Evolutionary conservation across 2,888 invertebrate genomes (phyloP), one percentile per base, ranked within the genome.

Genomic region (Synergus japonicus): DNA sequence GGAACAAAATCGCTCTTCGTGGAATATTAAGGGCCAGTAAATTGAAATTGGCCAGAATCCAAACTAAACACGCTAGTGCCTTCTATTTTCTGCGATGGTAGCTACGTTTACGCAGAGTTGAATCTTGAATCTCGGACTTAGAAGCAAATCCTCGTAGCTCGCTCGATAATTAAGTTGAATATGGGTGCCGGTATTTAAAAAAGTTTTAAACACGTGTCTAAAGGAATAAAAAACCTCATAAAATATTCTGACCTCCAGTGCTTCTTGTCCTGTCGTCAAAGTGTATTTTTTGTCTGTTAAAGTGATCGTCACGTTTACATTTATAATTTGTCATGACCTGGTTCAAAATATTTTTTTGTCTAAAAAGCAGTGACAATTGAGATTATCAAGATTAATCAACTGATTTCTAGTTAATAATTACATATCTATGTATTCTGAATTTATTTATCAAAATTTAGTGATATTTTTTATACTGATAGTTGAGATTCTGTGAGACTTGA

Each of bases 41-140:
- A 85, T 85, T 81, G 79, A 83, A 84, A 86, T 87, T 90, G 90
- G 90, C 88, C 18, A 18, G 46, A 37, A 43, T 88, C 90, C 90
- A 89, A 82, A 79, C 89, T 90, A 89, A 82, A 77, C 65, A 79
- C 78, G 77, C 84, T 79, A 78, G 84, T 80, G 84, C 83, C 85
- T 89, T 88, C 90, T 90, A 90, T 90, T 90, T 90, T 89, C 87
- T 87, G 87, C 88, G 82, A 80, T 83, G 85, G 83, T 84, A 79
- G 81, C 79, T 78, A 78, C 76, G 79, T 79, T 82, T 83, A 81
- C 79, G 82, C 78, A 73, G 80, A 82, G 81, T 78, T 76, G 79
- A 60, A 79, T 76, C 78, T 78, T 73, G 79, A 49, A 79, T 60
- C 78, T 80, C 78, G 69, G 81, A 81, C 43, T 79, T 76, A 64